Conservation (phyloP, 2,113 vertebrate species). For the Piaya cayana region DNA sequence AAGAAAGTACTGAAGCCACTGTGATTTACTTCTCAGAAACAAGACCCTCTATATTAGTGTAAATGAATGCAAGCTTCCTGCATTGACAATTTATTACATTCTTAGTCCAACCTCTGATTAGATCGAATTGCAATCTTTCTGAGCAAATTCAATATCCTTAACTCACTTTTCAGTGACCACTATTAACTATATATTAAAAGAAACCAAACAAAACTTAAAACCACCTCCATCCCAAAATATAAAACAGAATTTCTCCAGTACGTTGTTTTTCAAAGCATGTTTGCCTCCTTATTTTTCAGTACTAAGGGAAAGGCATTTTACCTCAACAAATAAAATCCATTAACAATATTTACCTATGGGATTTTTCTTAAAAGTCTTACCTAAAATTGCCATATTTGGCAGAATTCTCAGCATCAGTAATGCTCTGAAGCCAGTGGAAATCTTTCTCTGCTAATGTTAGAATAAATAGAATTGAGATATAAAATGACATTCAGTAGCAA, state of each 20-base stretch:
- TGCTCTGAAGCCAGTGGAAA: not conserved
- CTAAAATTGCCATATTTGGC: not conserved
- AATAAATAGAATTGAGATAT: not conserved
- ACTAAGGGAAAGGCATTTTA: not conserved
- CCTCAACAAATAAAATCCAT: not conserved
- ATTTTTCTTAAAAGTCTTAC: not conserved
- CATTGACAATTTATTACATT: conserved; percentile 84
- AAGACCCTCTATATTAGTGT: conserved; percentile 85
- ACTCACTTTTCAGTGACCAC: not conserved
- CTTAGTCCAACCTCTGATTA: conserved; percentile 64
- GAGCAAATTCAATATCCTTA: not conserved
- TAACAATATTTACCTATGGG: not conserved
- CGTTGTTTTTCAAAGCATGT: not conserved
- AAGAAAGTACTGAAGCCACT: conserved; percentile 85
- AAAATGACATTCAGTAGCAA: not conserved
- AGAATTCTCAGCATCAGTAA: not conserved
- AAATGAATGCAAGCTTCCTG: conserved; percentile 81
- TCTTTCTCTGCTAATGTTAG: not conserved
- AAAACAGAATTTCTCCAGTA: not conserved
- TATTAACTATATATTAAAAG: not conserved
- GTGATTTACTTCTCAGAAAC: conserved; percentile 91
- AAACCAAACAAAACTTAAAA: not conserved
- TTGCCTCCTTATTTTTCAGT: not conserved
- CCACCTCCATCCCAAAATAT: rapidly evolving
- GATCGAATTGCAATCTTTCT: conserved; percentile 66